phyloP scores from a whole-genome alignment of 2,113 vertebrate species.

The Cololabis saira region DNA sequence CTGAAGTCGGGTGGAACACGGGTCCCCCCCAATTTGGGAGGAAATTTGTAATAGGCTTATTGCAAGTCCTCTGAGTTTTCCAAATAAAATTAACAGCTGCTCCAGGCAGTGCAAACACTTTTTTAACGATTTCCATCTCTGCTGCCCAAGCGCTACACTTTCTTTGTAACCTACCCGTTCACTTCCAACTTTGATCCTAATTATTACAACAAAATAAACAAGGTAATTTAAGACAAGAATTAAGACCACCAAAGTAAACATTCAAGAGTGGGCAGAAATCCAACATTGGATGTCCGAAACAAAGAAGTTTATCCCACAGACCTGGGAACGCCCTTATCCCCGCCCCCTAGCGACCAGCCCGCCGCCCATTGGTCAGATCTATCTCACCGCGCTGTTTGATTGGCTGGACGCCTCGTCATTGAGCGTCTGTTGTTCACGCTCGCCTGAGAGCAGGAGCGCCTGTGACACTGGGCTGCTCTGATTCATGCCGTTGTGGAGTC shows the following conservation, averaged over 20 bases:
- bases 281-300: slow-evolving; percentile 68
- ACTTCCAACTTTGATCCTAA: too few relatives aligned
- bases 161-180: too few relatives aligned
- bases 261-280: slow-evolving; percentile 4
- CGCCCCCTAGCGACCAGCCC: slow-evolving; percentile 14
- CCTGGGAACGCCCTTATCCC: slow-evolving; percentile 24
- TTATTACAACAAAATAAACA: too few relatives aligned
- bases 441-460: slow-evolving; percentile 34
- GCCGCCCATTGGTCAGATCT: slow-evolving; percentile 40
- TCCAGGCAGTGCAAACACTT: too few relatives aligned
- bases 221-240: not conserved
- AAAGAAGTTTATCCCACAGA: slow-evolving; percentile 71
- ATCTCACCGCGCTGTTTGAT: slow-evolving; percentile 34
- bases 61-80: too few relatives aligned
- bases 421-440: slow-evolving; percentile 59
- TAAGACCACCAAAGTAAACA: not conserved
- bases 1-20: too few relatives aligned
- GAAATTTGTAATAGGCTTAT: too few relatives aligned
- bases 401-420: slow-evolving; percentile 53
- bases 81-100: too few relatives aligned
- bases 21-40: too few relatives aligned
- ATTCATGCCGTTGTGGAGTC: slow-evolving; percentile 50
- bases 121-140: too few relatives aligned
- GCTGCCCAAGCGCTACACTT: too few relatives aligned
- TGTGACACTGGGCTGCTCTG: slow-evolving; percentile 60